Base-by-base conservation (phyloP, 2,113 vertebrate species). In the Antechinus flavipes region DNA sequence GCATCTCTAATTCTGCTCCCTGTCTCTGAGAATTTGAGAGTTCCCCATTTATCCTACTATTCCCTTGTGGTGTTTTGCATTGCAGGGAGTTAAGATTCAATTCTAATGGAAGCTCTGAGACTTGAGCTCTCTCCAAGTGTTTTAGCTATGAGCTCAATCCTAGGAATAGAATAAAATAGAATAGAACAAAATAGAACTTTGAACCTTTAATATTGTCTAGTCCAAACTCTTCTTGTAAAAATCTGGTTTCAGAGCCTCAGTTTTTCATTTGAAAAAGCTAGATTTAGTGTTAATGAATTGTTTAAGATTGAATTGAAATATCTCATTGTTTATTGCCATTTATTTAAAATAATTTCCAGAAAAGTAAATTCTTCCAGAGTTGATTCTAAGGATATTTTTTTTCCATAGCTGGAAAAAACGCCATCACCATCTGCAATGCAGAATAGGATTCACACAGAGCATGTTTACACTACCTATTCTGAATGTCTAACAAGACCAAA, bases 221-320 rank as follows among this genome's bases (percentile, higher is more conserved):
- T 42, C 16, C 16, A 76, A 76, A 42, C 5, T 42, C 68, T 76
- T n/a, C n/a, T 76, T 68, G 42, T n/a, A 42, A 84, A n/a, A 42
- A 84, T 84, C 6, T 2, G 16, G 35, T 42, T 23, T 84, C 68
- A 23, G 6, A 84, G 19, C 27, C n/a, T 35, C 14, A 76, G 2
- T 25, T 96, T 96, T 55, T 93, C 91, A 30, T 91, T 97, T 93
- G 58, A 94, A 90, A 95, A 68, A 46, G 26, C 1, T 54, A 96
- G 90, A n/a, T 24, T 94, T 96, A 35, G 25, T 93, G 76, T 50
- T 93, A 91, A 89, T 76, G 91, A 90, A 93, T 30, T 61, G 19
- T 3, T 10, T 89, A 91, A 35, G 91, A 49, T 26, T 47, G 4
- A 27, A 27, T 30, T 93, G 96, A 90, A 92, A 93, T 92, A 23